Base-by-base conservation (phyloP, 2,888 invertebrate species). In the Conops quadrifasciatus region DNA sequence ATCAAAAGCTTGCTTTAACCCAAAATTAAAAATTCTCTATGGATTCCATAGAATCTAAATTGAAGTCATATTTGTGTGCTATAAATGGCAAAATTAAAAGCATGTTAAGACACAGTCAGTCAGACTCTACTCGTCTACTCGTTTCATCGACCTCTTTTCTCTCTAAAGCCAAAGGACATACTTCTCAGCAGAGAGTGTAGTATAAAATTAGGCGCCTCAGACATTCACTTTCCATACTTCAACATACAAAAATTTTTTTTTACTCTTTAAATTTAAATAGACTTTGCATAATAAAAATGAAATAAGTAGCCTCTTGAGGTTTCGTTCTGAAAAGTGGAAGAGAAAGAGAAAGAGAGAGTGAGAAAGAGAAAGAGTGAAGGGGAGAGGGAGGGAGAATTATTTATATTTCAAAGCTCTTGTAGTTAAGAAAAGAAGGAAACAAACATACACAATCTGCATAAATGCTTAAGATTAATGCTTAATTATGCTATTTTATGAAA, bases 21-120 rank as follows among this genome's bases (percentile, higher is more conserved):
- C 19, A 16, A 56, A 56, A 24, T 56, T 26, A 56, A 24, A 24
- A 56, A 16, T 56, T 56, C 26, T 56, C 28, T 26, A 56, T 56
- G 56, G 24, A 56, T 56, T 36, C 36, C 36, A 36, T 9, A 36
- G 36, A 36, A 9, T 36, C 9, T 4, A 7, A 7, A 36, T 7
- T 36, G 36, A 36, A 9, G 36, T 36, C 36, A 7, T 36, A 36
- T 9, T 36, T 7, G 4, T 9, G 4, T 36, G 36, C 5, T 9
- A 4, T 36, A 36, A 36, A 36, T 36, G 9, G 9, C 9, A 7
- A 36, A 36, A 36, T 36, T 36, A 9, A 36, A 36, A 36, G 4
- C 36, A 36, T 36, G 36, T 36, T 36, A 36, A 36, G 36, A 36
- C 36, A 36, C 36, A 36, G 9, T 36, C 36, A 36, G 36, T 36